Conservation (phyloP, 2,113 vertebrate species). For the Ailuropoda melanoleuca region DNA sequence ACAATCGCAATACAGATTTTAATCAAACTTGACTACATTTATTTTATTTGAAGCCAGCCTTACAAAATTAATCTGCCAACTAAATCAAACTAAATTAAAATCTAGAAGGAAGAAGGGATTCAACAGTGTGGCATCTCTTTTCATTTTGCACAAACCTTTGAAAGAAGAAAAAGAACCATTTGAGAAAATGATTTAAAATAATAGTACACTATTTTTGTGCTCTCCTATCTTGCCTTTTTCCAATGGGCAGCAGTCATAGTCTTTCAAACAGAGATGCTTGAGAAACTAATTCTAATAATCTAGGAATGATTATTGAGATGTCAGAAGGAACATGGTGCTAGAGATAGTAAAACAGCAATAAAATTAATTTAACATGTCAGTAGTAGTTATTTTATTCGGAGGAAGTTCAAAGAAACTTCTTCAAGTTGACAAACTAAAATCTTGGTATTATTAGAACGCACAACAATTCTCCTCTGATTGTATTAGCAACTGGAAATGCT, state of each 20-base stretch:
- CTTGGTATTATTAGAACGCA: not conserved
- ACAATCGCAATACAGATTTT: not conserved
- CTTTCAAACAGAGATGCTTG: not conserved
- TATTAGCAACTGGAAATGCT: not conserved
- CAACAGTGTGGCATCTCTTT: not conserved
- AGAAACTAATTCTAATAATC: not conserved
- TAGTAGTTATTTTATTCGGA: not conserved
- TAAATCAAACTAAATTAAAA: constrained; percentile 41
- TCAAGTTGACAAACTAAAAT: not conserved
- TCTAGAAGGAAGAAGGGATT: not conserved
- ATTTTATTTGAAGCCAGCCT: not conserved
- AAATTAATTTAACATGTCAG: not conserved
- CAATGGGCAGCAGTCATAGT: not conserved
- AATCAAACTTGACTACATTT: constrained; percentile 42
- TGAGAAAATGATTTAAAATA: not conserved
- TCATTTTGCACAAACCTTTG: not conserved
- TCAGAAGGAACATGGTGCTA: not conserved
- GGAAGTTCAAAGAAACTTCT: not conserved
- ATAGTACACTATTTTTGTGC: not conserved
- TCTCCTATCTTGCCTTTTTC: not conserved
- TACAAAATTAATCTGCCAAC: constrained; percentile 1
- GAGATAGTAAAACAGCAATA: not conserved
- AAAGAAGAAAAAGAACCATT: not conserved
- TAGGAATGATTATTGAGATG: not conserved
- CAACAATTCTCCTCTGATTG: not conserved